Evolutionary conservation across 2,797 vertebrate genomes (phyloP).

Genomic region (Dipus sagitta): DNA sequence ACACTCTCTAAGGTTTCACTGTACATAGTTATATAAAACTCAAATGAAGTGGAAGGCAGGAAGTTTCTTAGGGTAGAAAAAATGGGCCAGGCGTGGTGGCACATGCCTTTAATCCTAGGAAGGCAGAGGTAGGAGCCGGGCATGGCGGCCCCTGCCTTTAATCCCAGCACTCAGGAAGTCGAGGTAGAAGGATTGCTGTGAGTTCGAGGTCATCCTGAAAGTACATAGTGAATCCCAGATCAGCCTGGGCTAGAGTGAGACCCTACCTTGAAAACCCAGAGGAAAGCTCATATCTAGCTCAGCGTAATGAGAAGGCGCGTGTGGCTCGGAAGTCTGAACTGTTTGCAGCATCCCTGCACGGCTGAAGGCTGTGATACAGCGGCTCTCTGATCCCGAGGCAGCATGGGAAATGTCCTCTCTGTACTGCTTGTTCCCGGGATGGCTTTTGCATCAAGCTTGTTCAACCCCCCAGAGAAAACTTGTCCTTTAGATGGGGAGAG

Average conservation of each 20-base stretch:
- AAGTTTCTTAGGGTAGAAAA: background rate
- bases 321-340: constrained; percentile 28
- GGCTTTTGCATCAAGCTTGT: constrained; percentile 50
- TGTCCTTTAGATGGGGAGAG: constrained; percentile 57
- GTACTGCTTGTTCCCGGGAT: constrained; percentile 36
- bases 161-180: no score
- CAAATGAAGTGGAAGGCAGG: background rate
- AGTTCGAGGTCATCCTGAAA: no score
- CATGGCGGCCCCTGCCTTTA: no score
- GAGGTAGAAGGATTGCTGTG: no score
- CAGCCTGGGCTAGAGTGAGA: no score
- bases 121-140: no score
- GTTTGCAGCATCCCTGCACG: background rate
- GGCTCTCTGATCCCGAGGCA: constrained; percentile 44
- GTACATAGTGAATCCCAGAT: no score
- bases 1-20: constrained; percentile 3
- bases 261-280: background rate
- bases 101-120: no score
- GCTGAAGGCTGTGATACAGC: constrained; percentile 49
- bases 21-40: constrained; percentile 14
- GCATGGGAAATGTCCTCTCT: constrained; percentile 56
- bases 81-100: no score
- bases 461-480: constrained; percentile 58
- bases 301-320: constrained; percentile 19
- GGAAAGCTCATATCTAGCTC: background rate